phyloP scores from a whole-genome alignment of 2,113 vertebrate species.

The Formicarius rufipectus region DNA sequence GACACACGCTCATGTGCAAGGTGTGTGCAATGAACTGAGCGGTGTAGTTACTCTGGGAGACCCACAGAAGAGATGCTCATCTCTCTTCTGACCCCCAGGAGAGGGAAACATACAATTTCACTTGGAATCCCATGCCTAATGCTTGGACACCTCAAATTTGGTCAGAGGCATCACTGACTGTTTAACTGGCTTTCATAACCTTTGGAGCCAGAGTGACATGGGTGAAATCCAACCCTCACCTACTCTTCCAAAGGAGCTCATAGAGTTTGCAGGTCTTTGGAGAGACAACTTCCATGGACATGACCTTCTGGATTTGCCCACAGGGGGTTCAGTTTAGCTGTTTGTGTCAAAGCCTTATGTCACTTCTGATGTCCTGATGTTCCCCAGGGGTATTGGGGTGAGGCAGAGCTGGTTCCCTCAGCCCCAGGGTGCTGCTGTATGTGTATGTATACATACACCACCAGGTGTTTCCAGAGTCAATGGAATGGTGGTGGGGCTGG shows the following conservation, averaged over 20 bases:
- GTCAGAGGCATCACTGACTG: background rate
- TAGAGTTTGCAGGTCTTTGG: background rate
- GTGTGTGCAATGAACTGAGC: background rate
- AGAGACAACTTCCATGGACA: background rate
- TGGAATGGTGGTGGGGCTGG: background rate
- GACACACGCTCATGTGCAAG: too few relatives aligned
- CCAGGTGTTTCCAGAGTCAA: background rate
- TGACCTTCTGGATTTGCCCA: background rate
- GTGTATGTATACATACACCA: too few relatives aligned
- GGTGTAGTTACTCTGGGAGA: background rate
- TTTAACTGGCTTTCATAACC: background rate
- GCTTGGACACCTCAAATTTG: background rate
- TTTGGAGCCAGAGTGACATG: background rate
- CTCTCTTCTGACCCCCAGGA: background rate
- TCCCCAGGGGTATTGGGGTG: accelerated
- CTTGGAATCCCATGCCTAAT: background rate
- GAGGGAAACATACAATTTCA: background rate
- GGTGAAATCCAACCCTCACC: background rate
- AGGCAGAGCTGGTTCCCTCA: background rate
- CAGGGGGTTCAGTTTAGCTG: background rate
- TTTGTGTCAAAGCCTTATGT: background rate
- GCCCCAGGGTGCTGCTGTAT: background rate
- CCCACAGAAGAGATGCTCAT: background rate
- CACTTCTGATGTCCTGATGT: background rate
- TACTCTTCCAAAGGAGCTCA: background rate